A percentile compares a stretch with the other conserved stretches of the same genome.
These are phyloP conservation scores for Sebastes diploproa DNA, from an alignment of 2,797 vertebrate species.

Conservation along the genomic window DNA sequence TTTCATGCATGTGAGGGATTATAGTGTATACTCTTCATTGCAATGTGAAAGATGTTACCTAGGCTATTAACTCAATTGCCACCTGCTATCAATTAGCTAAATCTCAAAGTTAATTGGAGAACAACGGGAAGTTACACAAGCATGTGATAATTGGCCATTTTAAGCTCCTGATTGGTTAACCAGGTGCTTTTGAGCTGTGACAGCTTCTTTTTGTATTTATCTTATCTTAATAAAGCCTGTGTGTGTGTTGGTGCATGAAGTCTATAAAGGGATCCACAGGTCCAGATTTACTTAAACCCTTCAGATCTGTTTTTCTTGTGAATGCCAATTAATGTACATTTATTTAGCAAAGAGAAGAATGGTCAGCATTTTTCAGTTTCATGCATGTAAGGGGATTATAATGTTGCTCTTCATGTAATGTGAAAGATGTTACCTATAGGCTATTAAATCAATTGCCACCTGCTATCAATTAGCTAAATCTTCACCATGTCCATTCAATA, in stretches of 20 bases:
- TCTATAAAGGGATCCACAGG: neutral
- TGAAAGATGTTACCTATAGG: neutral
- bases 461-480: neutral
- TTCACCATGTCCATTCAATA: no score
- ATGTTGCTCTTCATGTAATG: neutral
- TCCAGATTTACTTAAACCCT: no score
- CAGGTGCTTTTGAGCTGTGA: conserved; percentile 28
- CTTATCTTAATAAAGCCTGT: neutral
- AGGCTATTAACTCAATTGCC: neutral
- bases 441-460: neutral
- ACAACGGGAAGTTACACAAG: neutral
- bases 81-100: neutral
- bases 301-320: neutral
- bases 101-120: neutral
- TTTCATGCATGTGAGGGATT: neutral
- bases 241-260: neutral
- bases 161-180: neutral
- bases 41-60: neutral
- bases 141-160: no score
- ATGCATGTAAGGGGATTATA: neutral
- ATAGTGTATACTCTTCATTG: neutral
- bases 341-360: neutral
- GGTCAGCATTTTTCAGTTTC: neutral
- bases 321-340: neutral
- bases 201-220: conserved; percentile 41